A percentile compares a stretch with the other conserved stretches of the same genome.
Evolutionary conservation across 2,888 invertebrate species (phyloP).

Genomic region (Hartigia nigra): DNA sequence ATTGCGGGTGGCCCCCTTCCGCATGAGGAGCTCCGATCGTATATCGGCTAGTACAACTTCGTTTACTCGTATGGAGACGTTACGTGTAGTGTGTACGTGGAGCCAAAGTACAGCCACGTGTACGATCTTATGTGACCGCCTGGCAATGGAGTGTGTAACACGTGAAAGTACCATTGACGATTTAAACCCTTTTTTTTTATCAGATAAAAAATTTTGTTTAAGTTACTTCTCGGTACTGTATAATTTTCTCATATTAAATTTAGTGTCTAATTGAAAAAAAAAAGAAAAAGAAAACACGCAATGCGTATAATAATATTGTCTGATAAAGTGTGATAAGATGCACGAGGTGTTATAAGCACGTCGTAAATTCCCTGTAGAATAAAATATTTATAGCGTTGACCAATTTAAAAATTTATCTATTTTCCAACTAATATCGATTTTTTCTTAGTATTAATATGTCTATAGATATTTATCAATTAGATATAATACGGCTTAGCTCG

Average conservation of each 20-base stretch:
- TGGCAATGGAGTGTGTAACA: background rate
- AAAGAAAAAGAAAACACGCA: background rate
- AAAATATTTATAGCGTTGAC: background rate
- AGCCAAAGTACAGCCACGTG: constrained; percentile 1
- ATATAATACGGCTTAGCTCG: background rate
- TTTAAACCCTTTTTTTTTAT: background rate
- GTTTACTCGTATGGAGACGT: constrained; percentile 61
- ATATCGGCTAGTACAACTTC: constrained; percentile 62
- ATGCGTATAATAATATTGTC: background rate
- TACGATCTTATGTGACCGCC: background rate
- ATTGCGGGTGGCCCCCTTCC: constrained; percentile 61
- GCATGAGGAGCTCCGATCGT: constrained; percentile 51
- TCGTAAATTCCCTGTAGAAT: background rate
- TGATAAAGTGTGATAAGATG: background rate
- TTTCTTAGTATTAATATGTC: background rate
- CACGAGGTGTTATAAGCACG: background rate
- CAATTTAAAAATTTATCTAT: background rate
- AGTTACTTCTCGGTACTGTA: background rate
- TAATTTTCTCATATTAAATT: background rate
- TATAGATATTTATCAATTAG: background rate
- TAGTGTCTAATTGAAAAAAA: too few relatives aligned
- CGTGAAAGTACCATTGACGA: background rate
- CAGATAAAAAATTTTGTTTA: background rate
- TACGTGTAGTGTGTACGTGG: constrained; percentile 39
- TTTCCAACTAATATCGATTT: background rate